phyloP scores from a whole-genome alignment of 2,797 vertebrate species.

The Tarsius wallacei region DNA sequence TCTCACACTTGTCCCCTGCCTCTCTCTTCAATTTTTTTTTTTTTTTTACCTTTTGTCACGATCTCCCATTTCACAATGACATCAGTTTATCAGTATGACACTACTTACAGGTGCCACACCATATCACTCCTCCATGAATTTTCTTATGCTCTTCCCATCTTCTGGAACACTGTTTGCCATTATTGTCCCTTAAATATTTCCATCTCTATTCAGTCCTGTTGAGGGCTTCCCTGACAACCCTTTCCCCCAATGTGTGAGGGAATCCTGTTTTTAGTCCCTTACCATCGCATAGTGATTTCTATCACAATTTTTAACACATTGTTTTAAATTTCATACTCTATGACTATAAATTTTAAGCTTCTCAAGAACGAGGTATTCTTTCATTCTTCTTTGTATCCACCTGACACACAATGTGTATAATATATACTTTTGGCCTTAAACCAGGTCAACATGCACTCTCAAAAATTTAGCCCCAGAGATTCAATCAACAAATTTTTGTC shows the following conservation, averaged over 20 bases:
- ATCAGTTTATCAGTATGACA: neutral
- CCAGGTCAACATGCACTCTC: neutral
- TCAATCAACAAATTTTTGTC: neutral
- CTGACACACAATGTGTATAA: neutral
- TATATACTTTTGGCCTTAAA: neutral
- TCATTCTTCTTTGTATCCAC: slow-evolving; percentile 2
- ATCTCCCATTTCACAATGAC: neutral
- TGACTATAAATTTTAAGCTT: neutral
- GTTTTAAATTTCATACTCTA: neutral
- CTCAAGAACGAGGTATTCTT: neutral
- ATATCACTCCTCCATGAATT: no score
- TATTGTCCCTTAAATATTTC: neutral
- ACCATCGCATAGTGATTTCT: neutral
- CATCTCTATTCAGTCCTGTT: neutral
- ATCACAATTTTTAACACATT: neutral
- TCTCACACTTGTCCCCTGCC: neutral
- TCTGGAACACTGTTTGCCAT: neutral
- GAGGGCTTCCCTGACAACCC: neutral
- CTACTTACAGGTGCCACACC: neutral
- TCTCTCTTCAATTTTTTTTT: neutral
- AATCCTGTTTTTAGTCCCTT: neutral
- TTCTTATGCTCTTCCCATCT: neutral
- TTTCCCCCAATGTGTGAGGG: neutral
- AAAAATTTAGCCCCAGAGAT: neutral
- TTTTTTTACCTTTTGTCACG: neutral